A percentile compares a stretch with the other conserved stretches of the same genome.
phyloP scores from a whole-genome alignment of 1,140 invertebrate species.

The Drosophila takahashii region DNA sequence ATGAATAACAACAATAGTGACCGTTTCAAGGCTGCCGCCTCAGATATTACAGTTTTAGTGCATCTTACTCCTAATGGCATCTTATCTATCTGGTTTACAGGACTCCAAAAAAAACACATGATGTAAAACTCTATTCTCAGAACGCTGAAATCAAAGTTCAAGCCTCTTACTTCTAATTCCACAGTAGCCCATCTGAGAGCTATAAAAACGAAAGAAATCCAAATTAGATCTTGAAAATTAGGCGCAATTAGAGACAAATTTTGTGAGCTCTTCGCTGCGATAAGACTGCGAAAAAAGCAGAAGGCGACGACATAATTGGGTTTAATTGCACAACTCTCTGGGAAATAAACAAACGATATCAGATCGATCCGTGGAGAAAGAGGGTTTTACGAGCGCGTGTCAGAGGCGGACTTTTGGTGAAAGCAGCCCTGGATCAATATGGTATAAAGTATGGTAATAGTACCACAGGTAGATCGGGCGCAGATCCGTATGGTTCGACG shows the following conservation, averaged over 20 bases:
- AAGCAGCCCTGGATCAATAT: slow-evolving; percentile 18
- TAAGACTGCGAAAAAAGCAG: slow-evolving; percentile 40
- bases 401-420: slow-evolving; percentile 31
- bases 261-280: slow-evolving; percentile 16
- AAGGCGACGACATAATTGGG: slow-evolving; percentile 43
- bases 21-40: slow-evolving; percentile 11
- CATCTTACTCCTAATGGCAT: slow-evolving; percentile 2
- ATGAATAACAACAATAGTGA: not conserved
- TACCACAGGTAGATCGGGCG: slow-evolving; percentile 18
- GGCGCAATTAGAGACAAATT: slow-evolving; percentile 65
- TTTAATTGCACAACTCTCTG: slow-evolving; percentile 47
- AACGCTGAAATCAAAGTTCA: not conserved
- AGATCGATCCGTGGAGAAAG: slow-evolving; percentile 17
- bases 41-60: not conserved
- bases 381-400: slow-evolving; percentile 70
- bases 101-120: slow-evolving; percentile 7
- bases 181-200: slow-evolving; percentile 37
- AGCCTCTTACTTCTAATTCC: slow-evolving; percentile 4
- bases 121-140: slow-evolving; percentile 22
- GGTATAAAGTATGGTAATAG: not conserved
- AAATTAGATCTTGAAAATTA: slow-evolving; percentile 63
- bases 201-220: slow-evolving; percentile 35
- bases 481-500: slow-evolving; percentile 44
- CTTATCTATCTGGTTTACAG: slow-evolving; percentile 9
- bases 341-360: slow-evolving; percentile 41